Evolutionary conservation across 2,113 vertebrate genomes (phyloP).

Genomic region (Oncorhynchus keta): DNA sequence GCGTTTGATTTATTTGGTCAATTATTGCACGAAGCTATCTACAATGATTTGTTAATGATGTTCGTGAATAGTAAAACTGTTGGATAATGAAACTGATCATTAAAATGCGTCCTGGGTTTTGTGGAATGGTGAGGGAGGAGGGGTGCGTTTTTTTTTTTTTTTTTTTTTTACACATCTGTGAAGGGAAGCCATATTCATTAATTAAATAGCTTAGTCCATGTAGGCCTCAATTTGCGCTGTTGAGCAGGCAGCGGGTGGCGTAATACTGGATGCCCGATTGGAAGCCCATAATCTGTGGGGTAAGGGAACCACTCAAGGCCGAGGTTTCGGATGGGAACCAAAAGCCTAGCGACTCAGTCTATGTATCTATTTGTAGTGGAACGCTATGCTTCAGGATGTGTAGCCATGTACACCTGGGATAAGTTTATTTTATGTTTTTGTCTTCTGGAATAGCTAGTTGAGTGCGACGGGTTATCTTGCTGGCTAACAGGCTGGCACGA

Average conservation of each 20-base stretch:
- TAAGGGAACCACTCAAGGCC: conserved; percentile 71
- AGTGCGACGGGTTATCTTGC: conserved; percentile 50
- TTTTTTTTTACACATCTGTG: conserved; percentile 68
- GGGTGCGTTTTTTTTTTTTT: conserved; percentile 62
- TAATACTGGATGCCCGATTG: conserved; percentile 62
- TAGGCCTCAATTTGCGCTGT: conserved; percentile 77
- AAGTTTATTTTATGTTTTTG: not conserved
- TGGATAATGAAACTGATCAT: conserved; percentile 44
- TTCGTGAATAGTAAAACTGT: conserved; percentile 56
- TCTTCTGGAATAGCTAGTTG: conserved; percentile 42
- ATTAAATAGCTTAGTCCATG: conserved; percentile 75
- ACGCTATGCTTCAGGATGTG: not conserved
- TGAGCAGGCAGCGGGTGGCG: conserved; percentile 69
- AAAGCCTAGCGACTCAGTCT: conserved; percentile 29
- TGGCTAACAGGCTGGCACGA: not conserved
- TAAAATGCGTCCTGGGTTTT: conserved; percentile 49
- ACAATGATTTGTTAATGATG: conserved; percentile 59
- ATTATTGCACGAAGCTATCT: conserved; percentile 57
- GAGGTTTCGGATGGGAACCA: conserved; percentile 52
- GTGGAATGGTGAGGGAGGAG: conserved; percentile 50
- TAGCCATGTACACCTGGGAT: not conserved
- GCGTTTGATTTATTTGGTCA: conserved; percentile 59
- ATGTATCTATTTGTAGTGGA: not conserved
- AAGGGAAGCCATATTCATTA: conserved; percentile 76
- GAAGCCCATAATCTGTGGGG: conserved; percentile 63